Evolutionary conservation across 2,113 vertebrate species (phyloP), one percentile per base, ranked within the genome.

Genomic region (Marcusenius ussheri): DNA sequence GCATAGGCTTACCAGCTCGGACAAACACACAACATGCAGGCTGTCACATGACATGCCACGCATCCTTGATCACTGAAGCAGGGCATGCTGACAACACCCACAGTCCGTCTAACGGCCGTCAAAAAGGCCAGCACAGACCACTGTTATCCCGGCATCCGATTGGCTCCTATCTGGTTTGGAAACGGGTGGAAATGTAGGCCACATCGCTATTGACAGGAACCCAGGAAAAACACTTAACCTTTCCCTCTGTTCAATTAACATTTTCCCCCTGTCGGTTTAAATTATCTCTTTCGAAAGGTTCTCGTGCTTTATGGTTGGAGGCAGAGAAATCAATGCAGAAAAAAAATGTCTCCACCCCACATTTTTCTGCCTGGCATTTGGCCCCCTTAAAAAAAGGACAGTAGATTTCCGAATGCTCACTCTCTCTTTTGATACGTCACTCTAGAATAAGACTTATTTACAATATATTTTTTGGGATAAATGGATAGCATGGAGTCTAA

Each of bases 161-260:
- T 51, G 50, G 84, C 62, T 31, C 58, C 62, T 19, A 39, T 88
- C 47, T 83, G 70, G 49, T 35, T 42, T 19, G 39, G 50, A 31
- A 49, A 53, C 49, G 53, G 86, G 10, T 83, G 87, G 49, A 88
- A 39, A 88, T 83, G 49, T 88, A 21, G 70, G 66, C 27, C 70
- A 56, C 21, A 83, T 56, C 50, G 45, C 17, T 89, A 91, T 87
- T 88, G 84, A 88, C 83, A 83, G 62, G 39, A 87, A 50, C 47
- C 49, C 90, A 66, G 66, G 17, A 89, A 83, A 53, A 80, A 89
- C 84, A 62, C 50, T 47, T 89, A 91, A 91, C 66, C 90, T 91
- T 91, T 88, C 47, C 49, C 50, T 74, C 86, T 87, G 49, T 91
- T 89, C 90, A 87, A 87, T 90, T 84, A 88, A 88, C 87, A 88